A percentile compares a stretch with the other conserved stretches of the same genome.
Evolutionary conservation across 1,140 invertebrate genomes (phyloP).

Genomic region (Lucilia sericata): DNA sequence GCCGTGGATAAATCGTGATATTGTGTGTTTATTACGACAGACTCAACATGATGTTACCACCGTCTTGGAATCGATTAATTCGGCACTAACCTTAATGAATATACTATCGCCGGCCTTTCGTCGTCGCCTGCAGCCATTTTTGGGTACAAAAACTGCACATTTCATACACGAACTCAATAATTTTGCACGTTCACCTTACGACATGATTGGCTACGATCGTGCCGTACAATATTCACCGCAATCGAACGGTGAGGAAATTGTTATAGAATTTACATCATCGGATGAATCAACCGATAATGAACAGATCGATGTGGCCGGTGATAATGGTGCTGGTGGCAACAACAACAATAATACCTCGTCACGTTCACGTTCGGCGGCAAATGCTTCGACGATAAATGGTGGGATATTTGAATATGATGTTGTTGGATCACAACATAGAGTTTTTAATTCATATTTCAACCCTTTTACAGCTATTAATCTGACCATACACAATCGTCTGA

Average conservation of each 20-base stretch:
- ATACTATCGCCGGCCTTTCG: slow-evolving; percentile 82
- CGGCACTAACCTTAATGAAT: slow-evolving; percentile 75
- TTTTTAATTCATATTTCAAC: slow-evolving; percentile 50
- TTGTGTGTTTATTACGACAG: slow-evolving; percentile 76
- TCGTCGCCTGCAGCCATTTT: slow-evolving; percentile 71
- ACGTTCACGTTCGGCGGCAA: slow-evolving; percentile 54
- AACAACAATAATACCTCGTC: neutral
- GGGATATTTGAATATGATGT: slow-evolving; percentile 54
- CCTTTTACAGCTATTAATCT: slow-evolving; percentile 48
- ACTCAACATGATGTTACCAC: slow-evolving; percentile 75
- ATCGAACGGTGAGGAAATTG: slow-evolving; percentile 56
- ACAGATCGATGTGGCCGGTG: slow-evolving; percentile 36
- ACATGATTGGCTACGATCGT: slow-evolving; percentile 82
- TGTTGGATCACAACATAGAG: slow-evolving; percentile 57
- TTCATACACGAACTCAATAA: slow-evolving; percentile 91
- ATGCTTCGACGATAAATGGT: slow-evolving; percentile 57
- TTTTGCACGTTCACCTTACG: slow-evolving; percentile 87
- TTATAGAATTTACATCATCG: slow-evolving; percentile 55
- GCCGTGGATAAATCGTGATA: slow-evolving; percentile 89
- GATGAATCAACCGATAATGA: slow-evolving; percentile 50
- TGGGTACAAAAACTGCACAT: slow-evolving; percentile 76
- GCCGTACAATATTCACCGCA: slow-evolving; percentile 69
- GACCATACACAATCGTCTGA: slow-evolving; percentile 47
- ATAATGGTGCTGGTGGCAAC: slow-evolving; percentile 45
- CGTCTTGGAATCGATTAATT: slow-evolving; percentile 77